Base-by-base conservation (phyloP, 1,140 invertebrate genomes). In the Bombus terrestris region DNA sequence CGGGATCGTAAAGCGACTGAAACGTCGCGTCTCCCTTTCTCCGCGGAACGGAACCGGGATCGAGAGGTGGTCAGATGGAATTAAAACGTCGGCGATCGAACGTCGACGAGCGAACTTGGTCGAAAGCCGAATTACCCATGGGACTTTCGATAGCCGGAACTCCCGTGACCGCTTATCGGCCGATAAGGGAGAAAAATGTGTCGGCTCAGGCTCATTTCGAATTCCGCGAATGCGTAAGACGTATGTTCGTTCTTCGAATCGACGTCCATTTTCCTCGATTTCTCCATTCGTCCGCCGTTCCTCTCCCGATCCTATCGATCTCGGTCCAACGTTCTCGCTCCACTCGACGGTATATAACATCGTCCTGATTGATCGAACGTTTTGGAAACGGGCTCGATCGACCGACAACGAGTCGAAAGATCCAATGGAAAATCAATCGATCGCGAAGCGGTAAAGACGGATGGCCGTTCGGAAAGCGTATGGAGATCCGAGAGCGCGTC, bases 161-260 rank as follows among this genome's bases (percentile, higher is more conserved):
- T 6, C 3, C 1, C 32, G 35, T 4, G 53, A 8, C 25, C 25
- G 59, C 57, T 78, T 78, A 78, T 64, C 62, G 41, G 12, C 25
- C n/a, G 77, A 79, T 79, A 79, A 79, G 4, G n/a, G 62, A 79
- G 77, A 68, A 47, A 79, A 79, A 79, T 79, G 41, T 43, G 41
- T 43, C 35, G 37, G 39, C 32, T 12, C 22, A 15, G 3, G 32
- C 41, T 79, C 77, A 47, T 79, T 68, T 43, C 22, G n/a, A 66
- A 79, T 79, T 79, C 32, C 32, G 32, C 77, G 39, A 79, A 66
- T 66, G 77, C 41, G 39, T 57, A 79, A 79, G 41, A 79, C 66
- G 25, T 66, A 79, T 66, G 41, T 35, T 32, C 22, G 41, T 8
- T 79, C 62, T 66, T 79, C 47, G 15, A 68, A 79, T 79, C 39